These are phyloP conservation scores for Ferrisia virgata DNA, from an alignment of 2,888 invertebrate species.

Conservation along the genomic window DNA sequence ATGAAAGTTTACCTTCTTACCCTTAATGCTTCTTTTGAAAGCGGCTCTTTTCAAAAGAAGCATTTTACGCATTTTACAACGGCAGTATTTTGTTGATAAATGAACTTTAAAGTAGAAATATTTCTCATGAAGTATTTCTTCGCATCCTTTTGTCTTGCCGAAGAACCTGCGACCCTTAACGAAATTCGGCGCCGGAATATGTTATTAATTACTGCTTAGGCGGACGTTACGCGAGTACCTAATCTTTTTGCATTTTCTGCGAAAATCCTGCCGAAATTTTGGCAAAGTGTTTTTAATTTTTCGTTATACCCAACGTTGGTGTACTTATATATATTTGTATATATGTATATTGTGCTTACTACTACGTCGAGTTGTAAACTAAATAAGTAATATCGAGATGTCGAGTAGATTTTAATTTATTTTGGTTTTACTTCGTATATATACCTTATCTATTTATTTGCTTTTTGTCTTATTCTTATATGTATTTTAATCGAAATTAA, in stretches of 20 bases:
- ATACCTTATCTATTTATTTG: too few relatives aligned
- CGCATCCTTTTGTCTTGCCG: slow-evolving; percentile 44
- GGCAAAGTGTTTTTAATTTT: slow-evolving; percentile 10
- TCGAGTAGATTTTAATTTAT: neutral
- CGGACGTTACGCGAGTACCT: slow-evolving; percentile 36
- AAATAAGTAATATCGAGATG: neutral
- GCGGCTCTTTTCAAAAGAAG: slow-evolving; percentile 31
- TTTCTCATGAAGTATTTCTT: slow-evolving; percentile 43
- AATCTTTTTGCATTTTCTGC: slow-evolving; percentile 38
- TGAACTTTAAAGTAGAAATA: slow-evolving; percentile 44
- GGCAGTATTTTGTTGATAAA: slow-evolving; percentile 40
- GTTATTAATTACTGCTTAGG: slow-evolving; percentile 44
- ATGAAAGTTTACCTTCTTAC: slow-evolving; percentile 31
- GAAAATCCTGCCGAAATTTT: neutral
- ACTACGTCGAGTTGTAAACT: neutral
- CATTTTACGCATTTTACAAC: slow-evolving; percentile 33
- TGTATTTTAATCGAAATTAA: too few relatives aligned
- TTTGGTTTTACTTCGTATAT: neutral
- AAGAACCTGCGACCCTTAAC: slow-evolving; percentile 44
- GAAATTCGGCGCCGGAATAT: slow-evolving; percentile 46
- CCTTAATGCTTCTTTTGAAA: slow-evolving; percentile 36
- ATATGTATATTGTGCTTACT: too few relatives aligned
- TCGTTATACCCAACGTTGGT: neutral
- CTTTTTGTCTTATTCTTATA: too few relatives aligned
- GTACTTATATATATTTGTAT: too few relatives aligned